Conservation (phyloP, 2,797 vertebrate species). For the Lutjanus argentimaculatus region DNA sequence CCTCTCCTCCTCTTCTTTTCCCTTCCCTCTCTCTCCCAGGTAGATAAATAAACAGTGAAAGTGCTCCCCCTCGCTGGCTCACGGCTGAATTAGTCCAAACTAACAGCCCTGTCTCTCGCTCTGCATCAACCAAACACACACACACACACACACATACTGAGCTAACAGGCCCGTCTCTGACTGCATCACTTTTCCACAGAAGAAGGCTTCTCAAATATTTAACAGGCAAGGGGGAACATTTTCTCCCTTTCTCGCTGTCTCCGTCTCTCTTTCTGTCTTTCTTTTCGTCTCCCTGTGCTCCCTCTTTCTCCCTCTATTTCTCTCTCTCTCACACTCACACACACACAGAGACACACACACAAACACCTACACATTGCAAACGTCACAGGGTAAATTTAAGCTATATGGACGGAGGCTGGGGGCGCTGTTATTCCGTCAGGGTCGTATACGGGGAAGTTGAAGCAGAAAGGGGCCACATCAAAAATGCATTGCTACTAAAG, state of each 20-base stretch:
- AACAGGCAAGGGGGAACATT: slow-evolving; percentile 82
- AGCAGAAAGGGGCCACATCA: slow-evolving; percentile 70
- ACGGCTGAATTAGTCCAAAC: slow-evolving; percentile 81
- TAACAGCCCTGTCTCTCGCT: slow-evolving; percentile 68
- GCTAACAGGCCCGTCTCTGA: slow-evolving; percentile 77
- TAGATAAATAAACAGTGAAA: slow-evolving; percentile 87
- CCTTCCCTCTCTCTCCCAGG: slow-evolving; percentile 67
- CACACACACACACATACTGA: slow-evolving; percentile 39
- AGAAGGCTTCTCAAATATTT: slow-evolving; percentile 85
- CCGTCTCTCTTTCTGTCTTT: slow-evolving; percentile 47
- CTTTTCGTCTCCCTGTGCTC: slow-evolving; percentile 37
- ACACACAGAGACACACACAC: slow-evolving; percentile 2
- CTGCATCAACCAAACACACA: slow-evolving; percentile 56
- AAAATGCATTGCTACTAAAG: slow-evolving; percentile 79
- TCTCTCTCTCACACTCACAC: neutral
- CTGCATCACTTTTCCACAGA: slow-evolving; percentile 80
- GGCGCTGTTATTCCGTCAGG: slow-evolving; percentile 70
- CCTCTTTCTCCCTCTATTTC: slow-evolving; percentile 1
- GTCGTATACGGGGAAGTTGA: slow-evolving; percentile 53
- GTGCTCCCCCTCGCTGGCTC: slow-evolving; percentile 76
- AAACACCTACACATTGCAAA: slow-evolving; percentile 49
- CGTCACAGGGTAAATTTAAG: slow-evolving; percentile 68
- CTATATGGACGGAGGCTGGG: slow-evolving; percentile 65
- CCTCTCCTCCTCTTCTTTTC: neutral
- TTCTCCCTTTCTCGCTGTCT: slow-evolving; percentile 74